Percentiles rank a stretch among this genome's conserved stretches.
phyloP scores from a whole-genome alignment of 2,113 vertebrate species.

The Blennius ocellaris region DNA sequence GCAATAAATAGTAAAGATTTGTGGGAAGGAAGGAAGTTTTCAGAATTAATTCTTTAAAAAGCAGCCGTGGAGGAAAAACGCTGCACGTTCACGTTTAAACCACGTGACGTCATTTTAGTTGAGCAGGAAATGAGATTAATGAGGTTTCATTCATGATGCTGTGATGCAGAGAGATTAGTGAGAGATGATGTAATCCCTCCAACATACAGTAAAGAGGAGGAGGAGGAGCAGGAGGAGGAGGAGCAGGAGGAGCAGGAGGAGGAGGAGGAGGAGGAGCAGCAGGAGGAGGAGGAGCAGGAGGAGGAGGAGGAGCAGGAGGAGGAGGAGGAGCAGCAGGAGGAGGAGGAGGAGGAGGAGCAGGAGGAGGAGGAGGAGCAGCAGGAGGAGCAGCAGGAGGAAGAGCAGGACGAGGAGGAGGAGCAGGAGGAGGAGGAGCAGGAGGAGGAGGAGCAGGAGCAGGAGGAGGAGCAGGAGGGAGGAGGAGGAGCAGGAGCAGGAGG shows the following conservation, averaged over 20 bases:
- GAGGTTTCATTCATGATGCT: too few species aligned
- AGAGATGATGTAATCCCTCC: conserved; percentile 57
- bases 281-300: not conserved
- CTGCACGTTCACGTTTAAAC: too few species aligned
- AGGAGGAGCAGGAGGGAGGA: too few species aligned
- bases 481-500: not conserved
- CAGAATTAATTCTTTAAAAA: too few species aligned
- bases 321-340: not conserved
- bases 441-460: not conserved
- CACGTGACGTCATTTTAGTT: too few species aligned
- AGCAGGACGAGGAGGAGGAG: not conserved
- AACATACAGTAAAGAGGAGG: not conserved
- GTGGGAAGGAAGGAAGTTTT: too few species aligned
- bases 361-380: not conserved
- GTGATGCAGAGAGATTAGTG: not conserved
- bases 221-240: not conserved
- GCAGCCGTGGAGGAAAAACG: too few species aligned
- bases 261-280: not conserved
- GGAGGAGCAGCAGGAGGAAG: not conserved
- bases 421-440: not conserved
- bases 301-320: too few species aligned
- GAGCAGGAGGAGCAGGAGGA: not conserved
- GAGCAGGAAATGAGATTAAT: not conserved
- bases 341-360: not conserved
- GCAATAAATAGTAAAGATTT: too few species aligned